Percentiles rank a stretch among this genome's conserved stretches.
phyloP scores from a whole-genome alignment of 2,113 vertebrate genomes.

The Vulpes ferrilata region DNA sequence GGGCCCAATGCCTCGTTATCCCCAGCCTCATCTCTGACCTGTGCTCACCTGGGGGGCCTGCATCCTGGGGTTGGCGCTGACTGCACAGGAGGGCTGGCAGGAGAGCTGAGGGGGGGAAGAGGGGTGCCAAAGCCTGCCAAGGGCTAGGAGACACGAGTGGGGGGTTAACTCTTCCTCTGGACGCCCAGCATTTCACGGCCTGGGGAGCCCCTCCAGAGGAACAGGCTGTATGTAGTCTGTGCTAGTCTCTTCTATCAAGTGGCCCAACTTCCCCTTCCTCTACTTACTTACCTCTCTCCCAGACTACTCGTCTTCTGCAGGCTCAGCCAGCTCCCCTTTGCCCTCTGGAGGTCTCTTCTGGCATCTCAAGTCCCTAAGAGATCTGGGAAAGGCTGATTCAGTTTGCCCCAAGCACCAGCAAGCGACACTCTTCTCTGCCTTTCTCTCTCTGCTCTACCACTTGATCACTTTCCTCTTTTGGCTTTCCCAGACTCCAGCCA shows the following conservation, averaged over 20 bases:
- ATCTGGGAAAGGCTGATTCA: neutral
- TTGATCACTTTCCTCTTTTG: neutral
- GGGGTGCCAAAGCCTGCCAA: neutral
- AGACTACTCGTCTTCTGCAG: neutral
- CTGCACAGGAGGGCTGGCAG: neutral
- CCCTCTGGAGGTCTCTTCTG: slow-evolving; percentile 43
- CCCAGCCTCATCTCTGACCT: fast-evolving
- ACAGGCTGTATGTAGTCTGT: neutral
- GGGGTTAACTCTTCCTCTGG: neutral
- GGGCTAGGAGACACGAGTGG: fast-evolving
- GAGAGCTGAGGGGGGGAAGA: neutral
- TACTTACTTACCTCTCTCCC: fast-evolving
- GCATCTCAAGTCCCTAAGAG: neutral
- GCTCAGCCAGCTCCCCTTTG: slow-evolving; percentile 28
- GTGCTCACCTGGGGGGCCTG: neutral
- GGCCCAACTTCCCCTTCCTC: fast-evolving
- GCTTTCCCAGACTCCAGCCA: neutral
- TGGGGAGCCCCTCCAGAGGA: neutral
- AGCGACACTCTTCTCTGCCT: neutral
- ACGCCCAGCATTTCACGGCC: neutral
- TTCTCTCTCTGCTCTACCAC: neutral
- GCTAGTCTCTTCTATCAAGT: neutral
- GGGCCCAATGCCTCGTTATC: neutral
- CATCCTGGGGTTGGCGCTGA: neutral
- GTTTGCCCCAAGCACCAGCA: neutral